These are phyloP conservation scores for Eudemis profundana DNA, from an alignment of 2,888 invertebrate genomes.

Conservation along the genomic window DNA sequence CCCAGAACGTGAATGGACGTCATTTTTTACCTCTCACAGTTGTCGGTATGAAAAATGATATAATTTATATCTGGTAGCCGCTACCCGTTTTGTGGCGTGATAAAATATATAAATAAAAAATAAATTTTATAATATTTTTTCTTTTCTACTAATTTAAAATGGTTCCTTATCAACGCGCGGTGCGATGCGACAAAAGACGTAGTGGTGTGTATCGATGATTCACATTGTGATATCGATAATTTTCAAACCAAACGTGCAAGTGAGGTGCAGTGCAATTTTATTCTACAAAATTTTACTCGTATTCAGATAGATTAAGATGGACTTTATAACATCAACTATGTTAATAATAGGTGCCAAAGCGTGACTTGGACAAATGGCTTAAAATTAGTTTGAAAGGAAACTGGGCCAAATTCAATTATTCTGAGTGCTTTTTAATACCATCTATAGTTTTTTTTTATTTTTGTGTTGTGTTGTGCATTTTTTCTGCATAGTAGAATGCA, in stretches of 20 bases:
- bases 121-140: conserved; percentile 78
- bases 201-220: conserved; percentile 57
- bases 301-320: too few relatives aligned
- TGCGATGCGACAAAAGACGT: conserved; percentile 76
- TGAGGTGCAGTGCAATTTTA: too few relatives aligned
- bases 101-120: conserved; percentile 82
- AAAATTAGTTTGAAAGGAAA: too few relatives aligned
- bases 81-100: conserved; percentile 83
- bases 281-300: background rate
- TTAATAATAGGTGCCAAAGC: too few relatives aligned
- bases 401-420: too few relatives aligned
- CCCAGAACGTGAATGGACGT: conserved; percentile 79
- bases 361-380: too few relatives aligned
- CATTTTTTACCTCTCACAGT: conserved; percentile 84
- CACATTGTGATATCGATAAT: conserved; percentile 52
- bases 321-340: too few relatives aligned
- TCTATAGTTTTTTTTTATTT: too few relatives aligned
- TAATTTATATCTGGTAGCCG: conserved; percentile 82
- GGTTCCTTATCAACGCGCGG: conserved; percentile 85
- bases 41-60: conserved; percentile 85
- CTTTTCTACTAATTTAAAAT: conserved; percentile 84
- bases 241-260: background rate
- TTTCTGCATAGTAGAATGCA: too few relatives aligned
- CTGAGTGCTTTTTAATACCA: too few relatives aligned
- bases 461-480: too few relatives aligned